phyloP scores from a whole-genome alignment of 1,140 invertebrate species.

The Brachionus koreanus region DNA sequence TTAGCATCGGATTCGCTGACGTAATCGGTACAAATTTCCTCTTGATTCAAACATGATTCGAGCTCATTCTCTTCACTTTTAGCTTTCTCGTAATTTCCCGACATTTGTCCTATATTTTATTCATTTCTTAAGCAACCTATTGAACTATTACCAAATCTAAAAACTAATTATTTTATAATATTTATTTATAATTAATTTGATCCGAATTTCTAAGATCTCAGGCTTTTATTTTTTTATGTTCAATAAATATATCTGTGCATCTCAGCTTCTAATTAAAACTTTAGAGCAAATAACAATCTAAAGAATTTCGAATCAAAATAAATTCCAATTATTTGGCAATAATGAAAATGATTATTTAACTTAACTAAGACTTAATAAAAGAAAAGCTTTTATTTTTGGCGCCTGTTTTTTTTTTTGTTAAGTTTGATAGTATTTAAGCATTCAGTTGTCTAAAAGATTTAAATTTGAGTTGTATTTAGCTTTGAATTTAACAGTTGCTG shows the following conservation, averaged over 20 bases:
- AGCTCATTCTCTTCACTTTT: background rate
- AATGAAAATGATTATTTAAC: background rate
- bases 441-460: background rate
- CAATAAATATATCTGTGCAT: background rate
- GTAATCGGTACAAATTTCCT: background rate
- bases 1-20: background rate
- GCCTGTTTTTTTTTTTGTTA: background rate
- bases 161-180: background rate
- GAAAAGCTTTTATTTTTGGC: background rate
- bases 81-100: background rate
- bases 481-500: no score
- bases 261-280: background rate
- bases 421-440: background rate
- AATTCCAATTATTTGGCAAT: background rate
- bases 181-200: background rate
- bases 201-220: background rate
- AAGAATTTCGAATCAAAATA: background rate
- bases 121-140: background rate
- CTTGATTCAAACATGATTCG: background rate
- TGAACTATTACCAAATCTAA: background rate
- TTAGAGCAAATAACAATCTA: background rate
- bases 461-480: background rate
- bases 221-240: background rate
- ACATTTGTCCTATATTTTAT: background rate
- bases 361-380: background rate